These are phyloP conservation scores for Sarotherodon lohbergeri DNA, from an alignment of 2,113 vertebrate species.

Conservation along the genomic window DNA sequence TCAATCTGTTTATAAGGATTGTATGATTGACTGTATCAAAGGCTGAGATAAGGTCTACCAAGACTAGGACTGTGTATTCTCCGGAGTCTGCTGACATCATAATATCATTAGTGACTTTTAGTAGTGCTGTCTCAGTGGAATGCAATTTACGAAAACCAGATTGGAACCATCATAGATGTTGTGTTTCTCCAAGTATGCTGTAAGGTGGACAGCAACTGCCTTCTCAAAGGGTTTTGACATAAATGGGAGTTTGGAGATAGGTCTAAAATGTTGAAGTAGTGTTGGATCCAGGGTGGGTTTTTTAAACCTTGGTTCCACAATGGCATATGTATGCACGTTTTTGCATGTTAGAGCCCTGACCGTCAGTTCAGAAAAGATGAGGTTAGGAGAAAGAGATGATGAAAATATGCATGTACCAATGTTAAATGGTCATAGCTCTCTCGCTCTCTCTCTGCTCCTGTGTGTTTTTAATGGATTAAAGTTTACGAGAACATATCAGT, in stretches of 20 bases:
- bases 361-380: background rate
- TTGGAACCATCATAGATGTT: background rate
- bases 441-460: background rate
- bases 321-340: background rate
- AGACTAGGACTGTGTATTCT: background rate
- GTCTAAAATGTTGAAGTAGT: background rate
- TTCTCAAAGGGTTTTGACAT: background rate
- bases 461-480: background rate
- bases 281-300: background rate
- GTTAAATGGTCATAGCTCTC: background rate
- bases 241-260: background rate
- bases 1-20: background rate
- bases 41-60: background rate
- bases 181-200: background rate
- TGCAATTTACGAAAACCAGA: background rate
- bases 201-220: background rate
- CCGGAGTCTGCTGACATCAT: background rate
- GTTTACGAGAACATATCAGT: background rate
- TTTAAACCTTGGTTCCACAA: background rate
- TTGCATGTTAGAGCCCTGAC: background rate
- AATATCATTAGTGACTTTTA: background rate
- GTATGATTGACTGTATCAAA: background rate
- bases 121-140: background rate
- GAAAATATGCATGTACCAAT: background rate
- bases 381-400: background rate